Base-by-base conservation (phyloP, 2,797 vertebrate genomes). In the Pipistrellus pipistrellus region DNA sequence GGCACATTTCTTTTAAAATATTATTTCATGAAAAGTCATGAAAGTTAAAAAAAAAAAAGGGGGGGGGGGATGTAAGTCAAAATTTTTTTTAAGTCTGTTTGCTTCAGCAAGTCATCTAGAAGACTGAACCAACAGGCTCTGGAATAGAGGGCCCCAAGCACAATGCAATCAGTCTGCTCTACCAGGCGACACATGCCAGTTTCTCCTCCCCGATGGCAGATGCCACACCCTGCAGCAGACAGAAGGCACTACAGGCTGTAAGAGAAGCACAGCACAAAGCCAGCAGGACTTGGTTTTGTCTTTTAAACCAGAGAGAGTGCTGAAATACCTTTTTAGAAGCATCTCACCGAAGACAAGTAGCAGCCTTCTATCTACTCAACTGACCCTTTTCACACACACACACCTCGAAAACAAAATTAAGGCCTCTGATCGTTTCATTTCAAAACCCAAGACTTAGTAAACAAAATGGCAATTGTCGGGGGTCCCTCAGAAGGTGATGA, bases 151-250 rank as follows among this genome's bases (percentile, higher is more conserved):
- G 97, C 94, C 96, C 97, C 96, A 92, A 95, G 97, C 98, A 98
- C 98, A 97, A 98, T 98, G 97, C 97, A 97, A 96, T 97, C 97
- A 97, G 97, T 93, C 97, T 98, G 97, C 96, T 98, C 90, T 97
- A 93, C 98, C 98, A 98, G 97, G 96, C 94, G 77, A 97, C 97
- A 98, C 98, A 97, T 98, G 97, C 98, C 98, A 98, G 97, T 94
- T 97, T 97, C 97, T 97, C 96, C 97, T 98, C 97, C 98, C 98
- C 96, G 88, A 81, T 98, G 97, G 98, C 98, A 98, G 98, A 97
- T 98, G 98, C 98, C 98, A 98, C 98, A 98, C 98, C 98, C 98
- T 98, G 83, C 97, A 97, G 97, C 98, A 98, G 98, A 98, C 98
- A 98, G 98, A 98, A 98, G 98, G 98, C 97, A 97, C 96, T 97